These are phyloP conservation scores for Lagodon rhomboides DNA, from an alignment of 2,797 vertebrate genomes.

Conservation along the genomic window DNA sequence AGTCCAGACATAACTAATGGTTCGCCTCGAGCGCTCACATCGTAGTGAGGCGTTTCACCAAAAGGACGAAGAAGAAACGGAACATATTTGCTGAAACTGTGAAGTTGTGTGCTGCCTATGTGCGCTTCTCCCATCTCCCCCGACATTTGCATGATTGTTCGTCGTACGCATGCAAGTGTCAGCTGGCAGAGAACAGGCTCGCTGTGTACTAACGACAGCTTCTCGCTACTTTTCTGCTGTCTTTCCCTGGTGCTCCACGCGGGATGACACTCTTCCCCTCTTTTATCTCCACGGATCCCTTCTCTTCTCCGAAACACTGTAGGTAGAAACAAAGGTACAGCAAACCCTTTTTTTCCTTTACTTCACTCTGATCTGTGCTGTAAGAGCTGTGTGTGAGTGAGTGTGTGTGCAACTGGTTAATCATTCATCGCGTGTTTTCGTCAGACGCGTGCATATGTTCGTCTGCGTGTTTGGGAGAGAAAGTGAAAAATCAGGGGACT, in stretches of 20 bases:
- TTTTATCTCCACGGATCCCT: slow-evolving; percentile 79
- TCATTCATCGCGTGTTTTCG: slow-evolving; percentile 62
- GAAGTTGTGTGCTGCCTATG: slow-evolving; percentile 13
- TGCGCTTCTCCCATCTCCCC: slow-evolving; percentile 30
- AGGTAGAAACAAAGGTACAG: slow-evolving; percentile 99
- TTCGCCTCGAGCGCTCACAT: background rate
- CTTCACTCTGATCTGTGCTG: slow-evolving; percentile 34
- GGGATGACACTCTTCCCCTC: slow-evolving; percentile 81
- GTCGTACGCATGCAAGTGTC: slow-evolving; percentile 66
- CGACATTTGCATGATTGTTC: slow-evolving; percentile 70
- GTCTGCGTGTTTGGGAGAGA: slow-evolving; percentile 22
- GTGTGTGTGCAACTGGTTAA: slow-evolving; percentile 47
- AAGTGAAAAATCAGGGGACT: slow-evolving; percentile 35
- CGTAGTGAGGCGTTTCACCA: background rate
- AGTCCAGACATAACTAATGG: background rate
- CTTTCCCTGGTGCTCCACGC: slow-evolving; percentile 69
- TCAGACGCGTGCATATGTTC: slow-evolving; percentile 51
- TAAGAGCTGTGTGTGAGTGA: slow-evolving; percentile 7
- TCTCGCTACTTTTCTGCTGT: slow-evolving; percentile 69
- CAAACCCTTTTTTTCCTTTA: slow-evolving; percentile 49
- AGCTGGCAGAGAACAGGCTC: slow-evolving; percentile 24
- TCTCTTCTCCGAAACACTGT: slow-evolving; percentile 84
- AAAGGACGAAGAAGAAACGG: background rate
- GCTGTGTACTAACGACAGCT: slow-evolving; percentile 67
- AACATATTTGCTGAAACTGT: background rate